A percentile compares a stretch with the other conserved stretches of the same genome.
Conservation (phyloP, 1,140 invertebrate genomes). For the Tetramorium parvispinum region DNA sequence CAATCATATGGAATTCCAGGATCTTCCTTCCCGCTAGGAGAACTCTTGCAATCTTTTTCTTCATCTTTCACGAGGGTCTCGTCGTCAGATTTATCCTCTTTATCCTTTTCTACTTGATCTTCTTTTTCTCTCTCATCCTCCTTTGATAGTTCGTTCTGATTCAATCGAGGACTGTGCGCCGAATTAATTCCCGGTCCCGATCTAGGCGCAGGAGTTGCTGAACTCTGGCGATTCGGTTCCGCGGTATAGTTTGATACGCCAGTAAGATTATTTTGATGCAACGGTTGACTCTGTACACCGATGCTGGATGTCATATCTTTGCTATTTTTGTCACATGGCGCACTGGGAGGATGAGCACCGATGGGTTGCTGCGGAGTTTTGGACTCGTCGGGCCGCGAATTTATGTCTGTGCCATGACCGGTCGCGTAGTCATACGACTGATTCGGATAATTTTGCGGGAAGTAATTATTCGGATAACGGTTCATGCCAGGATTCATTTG, state of each 20-base stretch:
- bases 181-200: constrained; percentile 59
- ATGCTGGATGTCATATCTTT: constrained; percentile 75
- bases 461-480: constrained; percentile 82
- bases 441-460: constrained; percentile 80
- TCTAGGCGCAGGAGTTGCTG: constrained; percentile 57
- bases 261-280: constrained; percentile 70
- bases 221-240: constrained; percentile 68
- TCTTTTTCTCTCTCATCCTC: constrained; percentile 81
- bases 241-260: constrained; percentile 62
- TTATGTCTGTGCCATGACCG: constrained; percentile 65
- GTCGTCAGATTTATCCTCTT: constrained; percentile 84
- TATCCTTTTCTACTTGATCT: constrained; percentile 86
- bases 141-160: constrained; percentile 77
- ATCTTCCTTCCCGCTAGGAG: constrained; percentile 88
- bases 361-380: constrained; percentile 60
- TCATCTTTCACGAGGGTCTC: constrained; percentile 83
- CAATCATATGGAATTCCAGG: constrained; percentile 94
- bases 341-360: constrained; percentile 52
- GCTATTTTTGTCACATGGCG: constrained; percentile 69
- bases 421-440: constrained; percentile 78
- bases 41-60: constrained; percentile 85
- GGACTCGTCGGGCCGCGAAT: constrained; percentile 65
- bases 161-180: constrained; percentile 69
- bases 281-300: constrained; percentile 74
- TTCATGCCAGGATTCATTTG: constrained; percentile 69